Evolutionary conservation across 2,797 vertebrate species (phyloP).

Genomic region (Scleropages formosus): DNA sequence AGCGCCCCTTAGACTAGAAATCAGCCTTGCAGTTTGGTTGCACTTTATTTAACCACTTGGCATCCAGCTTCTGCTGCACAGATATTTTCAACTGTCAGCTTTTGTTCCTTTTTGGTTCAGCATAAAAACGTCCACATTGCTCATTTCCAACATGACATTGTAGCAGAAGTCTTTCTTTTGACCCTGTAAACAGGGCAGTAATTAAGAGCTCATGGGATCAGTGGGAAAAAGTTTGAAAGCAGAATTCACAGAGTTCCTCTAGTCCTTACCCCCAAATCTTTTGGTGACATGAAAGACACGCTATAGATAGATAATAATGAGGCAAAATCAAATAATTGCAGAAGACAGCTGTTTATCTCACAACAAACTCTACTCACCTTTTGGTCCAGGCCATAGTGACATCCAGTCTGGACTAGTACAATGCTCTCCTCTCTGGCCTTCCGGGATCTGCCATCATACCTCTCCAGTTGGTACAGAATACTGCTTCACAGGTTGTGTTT

Average conservation of each 20-base stretch:
- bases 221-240: not conserved
- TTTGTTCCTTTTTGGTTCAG: slow-evolving; percentile 16
- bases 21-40: not conserved
- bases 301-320: slow-evolving; percentile 18
- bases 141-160: not conserved
- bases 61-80: slow-evolving; percentile 1
- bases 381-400: too few species aligned
- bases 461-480: too few species aligned
- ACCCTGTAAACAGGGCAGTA: slow-evolving; percentile 26
- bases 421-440: too few species aligned
- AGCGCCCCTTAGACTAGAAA: slow-evolving; percentile 24
- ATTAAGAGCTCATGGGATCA: slow-evolving; percentile 12
- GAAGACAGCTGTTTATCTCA: too few species aligned
- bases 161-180: slow-evolving; percentile 12
- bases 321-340: not conserved
- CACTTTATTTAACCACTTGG: not conserved
- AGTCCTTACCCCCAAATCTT: slow-evolving; percentile 23
- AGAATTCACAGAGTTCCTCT: not conserved
- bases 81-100: not conserved
- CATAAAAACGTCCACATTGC: slow-evolving; percentile 26
- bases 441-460: too few species aligned
- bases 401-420: too few species aligned
- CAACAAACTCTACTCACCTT: too few species aligned
- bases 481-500: too few species aligned
- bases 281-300: slow-evolving; percentile 1